These are phyloP conservation scores for Pantherophis vulpinus DNA, from an alignment of 2,797 vertebrate genomes.

Conservation along the genomic window DNA sequence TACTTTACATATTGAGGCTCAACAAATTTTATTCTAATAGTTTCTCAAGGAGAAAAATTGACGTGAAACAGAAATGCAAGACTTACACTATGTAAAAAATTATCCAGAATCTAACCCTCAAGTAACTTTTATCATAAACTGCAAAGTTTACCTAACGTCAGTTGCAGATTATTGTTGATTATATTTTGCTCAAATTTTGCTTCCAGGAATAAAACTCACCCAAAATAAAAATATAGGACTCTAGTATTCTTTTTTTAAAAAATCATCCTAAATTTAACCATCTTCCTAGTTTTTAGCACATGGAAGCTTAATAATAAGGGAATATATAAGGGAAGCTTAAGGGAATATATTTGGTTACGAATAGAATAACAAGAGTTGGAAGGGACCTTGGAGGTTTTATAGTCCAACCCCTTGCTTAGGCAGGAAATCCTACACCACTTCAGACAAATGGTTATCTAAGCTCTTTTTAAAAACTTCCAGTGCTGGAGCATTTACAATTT, in stretches of 20 bases:
- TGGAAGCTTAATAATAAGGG: not conserved
- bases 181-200: not conserved
- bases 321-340: not conserved
- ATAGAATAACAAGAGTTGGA: no score
- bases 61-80: not conserved
- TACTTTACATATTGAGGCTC: not conserved
- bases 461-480: no score
- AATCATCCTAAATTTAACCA: not conserved
- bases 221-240: not conserved
- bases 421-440: no score
- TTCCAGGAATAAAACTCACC: not conserved
- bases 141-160: not conserved
- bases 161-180: not conserved
- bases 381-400: no score
- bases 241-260: not conserved
- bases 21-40: not conserved
- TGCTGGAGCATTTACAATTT: no score
- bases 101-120: not conserved
- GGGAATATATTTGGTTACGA: not conserved
- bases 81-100: not conserved
- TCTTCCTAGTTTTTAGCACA: not conserved
- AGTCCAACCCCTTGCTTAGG: no score
- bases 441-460: no score
- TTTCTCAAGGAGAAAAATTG: not conserved
- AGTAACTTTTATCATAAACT: not conserved